phyloP scores from a whole-genome alignment of 2,113 vertebrate genomes.

The Malaclemys terrapin region DNA sequence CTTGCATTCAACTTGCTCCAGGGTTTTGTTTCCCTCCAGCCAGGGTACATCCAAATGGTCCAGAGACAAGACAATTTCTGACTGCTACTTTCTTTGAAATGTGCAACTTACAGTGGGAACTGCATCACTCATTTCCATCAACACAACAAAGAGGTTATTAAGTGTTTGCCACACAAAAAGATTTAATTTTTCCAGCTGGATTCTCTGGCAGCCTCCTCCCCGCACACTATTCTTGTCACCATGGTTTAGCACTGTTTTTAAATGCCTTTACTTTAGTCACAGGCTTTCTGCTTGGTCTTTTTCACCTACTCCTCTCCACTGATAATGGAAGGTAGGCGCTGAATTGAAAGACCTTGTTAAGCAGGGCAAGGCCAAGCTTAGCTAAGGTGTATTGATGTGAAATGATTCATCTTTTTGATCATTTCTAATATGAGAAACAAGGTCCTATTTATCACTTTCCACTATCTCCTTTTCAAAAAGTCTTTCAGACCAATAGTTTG shows the following conservation, averaged over 20 bases:
- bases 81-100: conserved; percentile 14
- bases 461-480: neutral
- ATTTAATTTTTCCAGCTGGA: conserved; percentile 64
- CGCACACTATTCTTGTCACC: conserved; percentile 58
- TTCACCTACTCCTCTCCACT: conserved; percentile 23
- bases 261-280: conserved; percentile 63
- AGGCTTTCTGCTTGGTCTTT: conserved; percentile 55
- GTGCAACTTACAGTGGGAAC: neutral
- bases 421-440: conserved; percentile 20
- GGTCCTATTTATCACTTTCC: neutral
- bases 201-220: conserved; percentile 20
- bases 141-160: conserved; percentile 26
- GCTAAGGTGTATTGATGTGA: neutral
- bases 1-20: neutral
- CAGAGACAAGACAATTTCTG: neutral
- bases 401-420: conserved; percentile 8
- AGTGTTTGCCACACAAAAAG: conserved; percentile 46
- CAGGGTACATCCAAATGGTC: neutral
- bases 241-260: conserved; percentile 55
- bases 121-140: conserved; percentile 48
- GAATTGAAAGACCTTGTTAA: conserved; percentile 16
- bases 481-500: conserved; percentile 10
- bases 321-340: conserved; percentile 14
- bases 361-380: neutral
- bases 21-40: neutral